A percentile compares a stretch with the other conserved stretches of the same genome.
These are phyloP conservation scores for Bemisia tabaci DNA, from an alignment of 1,140 invertebrate species.

Conservation along the genomic window DNA sequence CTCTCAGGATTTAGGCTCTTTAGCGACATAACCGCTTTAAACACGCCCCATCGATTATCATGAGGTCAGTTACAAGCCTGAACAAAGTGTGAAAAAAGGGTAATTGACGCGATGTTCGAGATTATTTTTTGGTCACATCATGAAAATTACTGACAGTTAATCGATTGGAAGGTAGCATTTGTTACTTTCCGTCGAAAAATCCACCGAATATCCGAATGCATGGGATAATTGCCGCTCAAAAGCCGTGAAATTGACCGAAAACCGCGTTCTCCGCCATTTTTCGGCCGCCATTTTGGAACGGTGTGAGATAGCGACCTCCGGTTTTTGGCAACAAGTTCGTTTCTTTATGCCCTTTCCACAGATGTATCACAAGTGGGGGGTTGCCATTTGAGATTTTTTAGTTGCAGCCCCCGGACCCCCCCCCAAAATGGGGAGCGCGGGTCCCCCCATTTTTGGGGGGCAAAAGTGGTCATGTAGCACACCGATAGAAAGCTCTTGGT, in stretches of 20 bases:
- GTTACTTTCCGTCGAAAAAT: neutral
- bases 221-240: neutral
- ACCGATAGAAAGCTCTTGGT: neutral
- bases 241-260: neutral
- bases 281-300: neutral
- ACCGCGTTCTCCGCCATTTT: neutral
- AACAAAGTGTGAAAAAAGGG: too few species aligned
- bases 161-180: too few species aligned
- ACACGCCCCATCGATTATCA: too few species aligned
- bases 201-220: neutral
- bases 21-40: too few species aligned
- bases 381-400: neutral
- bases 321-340: neutral
- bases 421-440: neutral
- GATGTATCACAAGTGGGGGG: neutral
- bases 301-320: neutral
- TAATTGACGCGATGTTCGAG: too few species aligned
- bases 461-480: neutral
- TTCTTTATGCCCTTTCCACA: neutral
- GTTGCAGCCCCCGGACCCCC: neutral
- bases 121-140: neutral
- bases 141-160: neutral
- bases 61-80: too few species aligned
- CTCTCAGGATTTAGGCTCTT: too few species aligned
- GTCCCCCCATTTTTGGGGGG: neutral